Percentiles rank a stretch among this genome's conserved stretches.
These are phyloP conservation scores for Stichopus chloronotus DNA, from an alignment of 35 echinoderm and acorn worm species.

Conservation along the genomic window DNA sequence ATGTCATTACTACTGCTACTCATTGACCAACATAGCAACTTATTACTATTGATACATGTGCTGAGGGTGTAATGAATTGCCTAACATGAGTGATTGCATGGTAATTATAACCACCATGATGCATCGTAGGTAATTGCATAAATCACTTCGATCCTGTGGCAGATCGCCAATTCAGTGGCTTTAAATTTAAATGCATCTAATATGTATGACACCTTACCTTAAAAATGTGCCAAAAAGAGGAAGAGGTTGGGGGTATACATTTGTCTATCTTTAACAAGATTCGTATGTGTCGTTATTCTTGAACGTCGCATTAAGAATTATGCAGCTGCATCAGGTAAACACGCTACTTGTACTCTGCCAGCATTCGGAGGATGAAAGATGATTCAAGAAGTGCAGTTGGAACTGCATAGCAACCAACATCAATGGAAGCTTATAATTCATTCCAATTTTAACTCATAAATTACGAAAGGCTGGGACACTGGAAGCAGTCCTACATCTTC, in stretches of 20 bases:
- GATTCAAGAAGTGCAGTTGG: neutral
- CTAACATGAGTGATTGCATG: no score
- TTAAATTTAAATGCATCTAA: no score
- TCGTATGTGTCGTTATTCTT: neutral
- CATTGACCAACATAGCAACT: no score
- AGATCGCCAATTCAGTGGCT: no score
- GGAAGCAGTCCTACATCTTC: neutral
- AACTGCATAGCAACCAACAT: constrained; percentile 14
- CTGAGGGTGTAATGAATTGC: no score
- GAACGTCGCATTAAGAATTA: neutral
- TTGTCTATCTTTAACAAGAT: neutral
- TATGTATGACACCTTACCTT: no score
- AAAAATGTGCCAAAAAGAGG: neutral
- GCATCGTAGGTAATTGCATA: no score
- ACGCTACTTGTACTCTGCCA: neutral
- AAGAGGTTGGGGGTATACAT: neutral
- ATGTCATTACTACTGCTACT: no score
- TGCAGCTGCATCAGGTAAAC: constrained; percentile 1
- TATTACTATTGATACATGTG: no score
- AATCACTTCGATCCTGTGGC: no score
- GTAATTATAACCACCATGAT: no score
- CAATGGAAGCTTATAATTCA: constrained; percentile 20
- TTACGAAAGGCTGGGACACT: constrained; percentile 12
- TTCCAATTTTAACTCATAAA: constrained; percentile 18
- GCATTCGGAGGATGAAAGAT: neutral